Evolutionary conservation across 2,797 vertebrate genomes (phyloP), one percentile per base, ranked within the genome.

Genomic region (Semaprochilodus insignis): DNA sequence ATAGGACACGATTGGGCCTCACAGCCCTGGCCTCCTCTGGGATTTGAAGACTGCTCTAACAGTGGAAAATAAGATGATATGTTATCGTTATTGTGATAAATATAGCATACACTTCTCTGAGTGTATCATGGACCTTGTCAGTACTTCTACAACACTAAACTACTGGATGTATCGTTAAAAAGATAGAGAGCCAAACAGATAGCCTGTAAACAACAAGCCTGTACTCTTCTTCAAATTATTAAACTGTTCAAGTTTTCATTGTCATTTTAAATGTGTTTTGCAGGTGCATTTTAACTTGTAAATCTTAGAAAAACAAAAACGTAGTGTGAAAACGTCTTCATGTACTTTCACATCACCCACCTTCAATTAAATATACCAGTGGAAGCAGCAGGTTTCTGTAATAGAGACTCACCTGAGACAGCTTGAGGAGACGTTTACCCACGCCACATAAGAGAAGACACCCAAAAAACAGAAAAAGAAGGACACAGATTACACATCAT

Each of bases 401-500:
- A 60, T n/a, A 67, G 23, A 77, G 15, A 70, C 81, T 85, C 27
- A 87, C 86, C 86, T 87, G 86, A 14, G 86, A 85, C 78, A 87
- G 80, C 86, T 87, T 78, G 54, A 21, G 23, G 25, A 57, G 15
- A 48, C 5, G 19, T 1, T 27, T 16, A 17, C 25, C 69, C 71
- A 55, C 34, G 15, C 16, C 44, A 16, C n/a, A 31, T 25, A 4
- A 72, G 48, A 1, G 27, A 17, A 57, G 51, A 74, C 3, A 74
- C 16, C 52, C 55, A 77, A 19, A 82, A 19, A 70, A 59, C 52
- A 40, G n/a, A 36, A 25, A 34, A 27, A 52, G 2, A 51, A 17
- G 40, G 2, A 48, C 11, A 34, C 13, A 27, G n/a, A 40, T 25
- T 27, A 15, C 2, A 52, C 2, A 7, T 1, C 60, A 51, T 6